Conservation (phyloP, 2,113 vertebrate genomes). For the Osmerus mordax region DNA sequence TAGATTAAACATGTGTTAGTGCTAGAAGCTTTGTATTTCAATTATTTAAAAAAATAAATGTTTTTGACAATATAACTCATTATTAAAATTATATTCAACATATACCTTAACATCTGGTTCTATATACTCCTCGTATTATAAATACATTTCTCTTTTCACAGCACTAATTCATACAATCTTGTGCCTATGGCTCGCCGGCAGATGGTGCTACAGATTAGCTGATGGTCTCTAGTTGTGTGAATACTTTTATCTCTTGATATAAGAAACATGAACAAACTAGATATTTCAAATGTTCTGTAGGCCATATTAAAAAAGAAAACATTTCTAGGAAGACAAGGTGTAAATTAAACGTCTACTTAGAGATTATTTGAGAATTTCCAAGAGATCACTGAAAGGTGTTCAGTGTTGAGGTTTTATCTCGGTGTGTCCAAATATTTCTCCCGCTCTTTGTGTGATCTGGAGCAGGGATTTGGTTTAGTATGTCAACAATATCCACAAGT, state of each 20-base stretch:
- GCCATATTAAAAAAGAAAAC: no score
- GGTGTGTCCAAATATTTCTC: no score
- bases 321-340: no score
- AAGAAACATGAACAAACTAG: not conserved
- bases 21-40: not conserved
- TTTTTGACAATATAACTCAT: not conserved
- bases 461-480: no score
- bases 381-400: no score
- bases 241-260: not conserved
- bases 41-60: slow-evolving; percentile 12
- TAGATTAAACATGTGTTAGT: slow-evolving; percentile 17
- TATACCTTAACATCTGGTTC: not conserved
- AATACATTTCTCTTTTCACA: slow-evolving; percentile 1
- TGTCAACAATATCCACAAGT: no score
- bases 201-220: slow-evolving; percentile 46
- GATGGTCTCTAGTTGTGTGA: not conserved
- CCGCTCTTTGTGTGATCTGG: no score
- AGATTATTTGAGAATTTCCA: no score
- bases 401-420: no score
- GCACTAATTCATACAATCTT: not conserved
- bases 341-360: no score
- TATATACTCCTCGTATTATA: not conserved
- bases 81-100: not conserved
- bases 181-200: slow-evolving; percentile 43
- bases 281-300: no score